Evolutionary conservation across 2,888 invertebrate species (phyloP), one percentile per base, ranked within the genome.

Genomic region (Idaea biselata): DNA sequence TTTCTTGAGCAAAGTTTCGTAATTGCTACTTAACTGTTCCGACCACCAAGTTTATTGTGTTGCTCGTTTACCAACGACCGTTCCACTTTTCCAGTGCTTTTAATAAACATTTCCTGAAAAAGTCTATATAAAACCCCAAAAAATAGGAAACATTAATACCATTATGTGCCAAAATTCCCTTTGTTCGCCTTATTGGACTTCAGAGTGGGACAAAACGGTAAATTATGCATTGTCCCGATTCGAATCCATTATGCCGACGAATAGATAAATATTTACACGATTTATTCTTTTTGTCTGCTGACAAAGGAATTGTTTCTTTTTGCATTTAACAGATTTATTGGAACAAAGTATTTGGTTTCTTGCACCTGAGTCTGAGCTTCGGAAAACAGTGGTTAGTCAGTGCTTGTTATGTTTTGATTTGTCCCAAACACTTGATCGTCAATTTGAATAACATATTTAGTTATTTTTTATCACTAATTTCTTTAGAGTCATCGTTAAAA

Each of bases 221-320:
- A 66, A 64, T 66, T 66, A 67, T 65, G 63, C 65, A 61, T 65
- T 18, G 68, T 64, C 62, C 64, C 59, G 67, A 62, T 68, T 63
- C 65, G 60, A 65, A 65, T 73, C 68, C 72, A 72, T 68, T 68
- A 70, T 73, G 70, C 71, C 65, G 63, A 65, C 69, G 72, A 75
- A 75, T 76, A 76, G 66, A 77, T 77, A 74, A 74, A 75, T 76
- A 73, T 76, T 73, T 73, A 68, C 69, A 60, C 59, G 64, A 62
- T 70, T 66, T 70, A 68, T 68, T 72, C 66, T 69, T 68, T 75
- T 70, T 69, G 65, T 69, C 67, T 69, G 66, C 58, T 32, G 58
- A 32, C 67, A 65, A 67, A 72, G 68, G 67, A 68, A 71, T 69
- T 65, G 60, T 60, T 58, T 59, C 61, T 60, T 67, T 62, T 58